Percentiles rank a stretch among this genome's conserved stretches.
phyloP scores from a whole-genome alignment of 2,797 vertebrate genomes.

The Echiichthys vipera region DNA sequence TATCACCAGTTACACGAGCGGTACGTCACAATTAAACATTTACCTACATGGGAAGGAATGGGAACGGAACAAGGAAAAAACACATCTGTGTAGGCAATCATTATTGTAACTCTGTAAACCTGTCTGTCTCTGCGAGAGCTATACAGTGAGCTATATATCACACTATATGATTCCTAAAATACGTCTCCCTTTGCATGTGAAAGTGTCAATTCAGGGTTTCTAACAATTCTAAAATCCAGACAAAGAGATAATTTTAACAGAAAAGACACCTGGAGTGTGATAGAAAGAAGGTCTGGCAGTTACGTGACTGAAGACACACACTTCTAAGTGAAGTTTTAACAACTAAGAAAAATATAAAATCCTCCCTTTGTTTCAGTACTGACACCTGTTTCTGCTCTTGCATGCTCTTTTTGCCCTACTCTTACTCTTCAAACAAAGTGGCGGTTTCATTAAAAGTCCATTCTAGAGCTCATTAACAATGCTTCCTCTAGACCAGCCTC shows the following conservation, averaged over 20 bases:
- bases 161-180: slow-evolving; percentile 43
- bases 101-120: slow-evolving; percentile 50
- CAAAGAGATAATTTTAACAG: slow-evolving; percentile 33
- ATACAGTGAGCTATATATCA: slow-evolving; percentile 49
- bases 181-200: slow-evolving; percentile 23
- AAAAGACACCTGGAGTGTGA: slow-evolving; percentile 36
- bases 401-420: slow-evolving; percentile 38
- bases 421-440: slow-evolving; percentile 45
- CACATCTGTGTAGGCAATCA: slow-evolving; percentile 54
- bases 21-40: slow-evolving; percentile 38
- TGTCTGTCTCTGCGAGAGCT: slow-evolving; percentile 20
- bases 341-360: slow-evolving; percentile 17
- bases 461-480: slow-evolving; percentile 62
- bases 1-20: slow-evolving; percentile 18
- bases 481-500: slow-evolving; percentile 36
- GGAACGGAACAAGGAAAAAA: slow-evolving; percentile 11
- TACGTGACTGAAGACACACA: background rate
- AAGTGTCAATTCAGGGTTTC: slow-evolving; percentile 30
- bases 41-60: slow-evolving; percentile 32
- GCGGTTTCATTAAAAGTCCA: slow-evolving; percentile 64
- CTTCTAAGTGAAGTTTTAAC: slow-evolving; percentile 1
- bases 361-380: slow-evolving; percentile 17
- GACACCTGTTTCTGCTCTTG: slow-evolving; percentile 66
- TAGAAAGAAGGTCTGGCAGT: slow-evolving; percentile 11
- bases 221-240: slow-evolving; percentile 25